Percentiles rank a stretch among this genome's conserved stretches.
These are phyloP conservation scores for Mobula hypostoma DNA, from an alignment of 2,113 vertebrate genomes.

Conservation along the genomic window DNA sequence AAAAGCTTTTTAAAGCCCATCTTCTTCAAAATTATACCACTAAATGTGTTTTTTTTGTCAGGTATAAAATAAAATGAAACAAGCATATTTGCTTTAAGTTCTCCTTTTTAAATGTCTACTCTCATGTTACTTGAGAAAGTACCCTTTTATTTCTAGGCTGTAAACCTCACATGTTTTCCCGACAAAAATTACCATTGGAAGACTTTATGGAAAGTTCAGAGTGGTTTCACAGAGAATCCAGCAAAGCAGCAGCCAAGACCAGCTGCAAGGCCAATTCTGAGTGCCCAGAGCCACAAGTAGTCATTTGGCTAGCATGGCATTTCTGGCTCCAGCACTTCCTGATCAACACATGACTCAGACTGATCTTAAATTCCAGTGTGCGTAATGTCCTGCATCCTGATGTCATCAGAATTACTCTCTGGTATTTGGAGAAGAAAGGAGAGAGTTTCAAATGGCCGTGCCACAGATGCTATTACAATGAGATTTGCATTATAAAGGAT, in stretches of 20 bases:
- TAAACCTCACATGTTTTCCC: not conserved
- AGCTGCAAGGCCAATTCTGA: not conserved
- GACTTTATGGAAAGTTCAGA: not conserved
- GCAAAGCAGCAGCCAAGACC: not conserved
- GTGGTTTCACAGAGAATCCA: not conserved
- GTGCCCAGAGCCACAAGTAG: not conserved
- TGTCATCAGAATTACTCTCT: not conserved
- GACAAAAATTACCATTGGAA: not conserved
- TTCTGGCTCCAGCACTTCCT: slow-evolving; percentile 5
- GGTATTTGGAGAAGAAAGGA: not conserved
- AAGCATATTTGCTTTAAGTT: not conserved
- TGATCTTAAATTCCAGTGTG: slow-evolving; percentile 1
- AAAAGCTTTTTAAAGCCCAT: not conserved
- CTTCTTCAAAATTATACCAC: not conserved
- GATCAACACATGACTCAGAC: slow-evolving; percentile 24
- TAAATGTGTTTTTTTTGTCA: not conserved
- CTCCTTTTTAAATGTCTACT: not conserved
- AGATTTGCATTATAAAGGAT: not conserved
- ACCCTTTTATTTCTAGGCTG: not conserved
- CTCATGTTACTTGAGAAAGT: not conserved
- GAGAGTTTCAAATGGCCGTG: not conserved
- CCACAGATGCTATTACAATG: not conserved
- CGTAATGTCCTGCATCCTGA: not conserved
- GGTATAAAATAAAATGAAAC: not conserved
- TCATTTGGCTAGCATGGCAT: not conserved